Evolutionary conservation across 2,888 invertebrate genomes (phyloP), one percentile per base, ranked within the genome.

Genomic region (Coecobrya sp.): DNA sequence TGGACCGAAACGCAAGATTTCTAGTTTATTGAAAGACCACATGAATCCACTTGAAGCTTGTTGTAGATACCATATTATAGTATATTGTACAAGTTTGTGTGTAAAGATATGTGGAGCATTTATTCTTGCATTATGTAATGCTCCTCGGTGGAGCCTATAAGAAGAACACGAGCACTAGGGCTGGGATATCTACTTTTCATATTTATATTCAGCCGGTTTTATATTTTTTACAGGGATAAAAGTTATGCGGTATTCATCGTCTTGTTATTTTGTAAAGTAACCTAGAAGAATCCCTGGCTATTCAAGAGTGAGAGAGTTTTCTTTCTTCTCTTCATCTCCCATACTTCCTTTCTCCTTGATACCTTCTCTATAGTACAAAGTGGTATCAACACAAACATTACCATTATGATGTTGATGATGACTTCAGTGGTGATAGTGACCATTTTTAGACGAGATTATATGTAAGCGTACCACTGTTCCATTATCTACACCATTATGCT

Each of bases 201-300:
- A 22, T 76, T 76, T 49, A 49, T 76, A 49, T 25, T 10, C 22
- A 49, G 13, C 22, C 11, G 30, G 68, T 86, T 86, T 86, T 62
- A 36, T 22, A 36, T 36, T 13, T 45, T 76, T 49, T 25, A 11
- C 19, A 22, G 49, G 49, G 76, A 76, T 25, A 49, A 76, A 76
- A 76, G 22, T 76, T 76, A 49, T 76, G 49, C 16, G 49, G 49
- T 25, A 76, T 76, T 49, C 68, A 86, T 73, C 52, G 62, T 49
- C 25, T 27, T n/a, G 19, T 70, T 86, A 84, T 84, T 84, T 62
- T n/a, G 62, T 65, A 42, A 84, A 84, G 45, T 76, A 49, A 22
- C 49, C 76, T 13, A 76, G 16, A 52, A 25, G 62, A 84, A 22
- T 65, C 65, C 36, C 65, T 42, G 36, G 76, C 59, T 5, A 19